These are phyloP conservation scores for Siderastrea radians DNA, from an alignment of 92 coral and sea anemone species.

Conservation along the genomic window DNA sequence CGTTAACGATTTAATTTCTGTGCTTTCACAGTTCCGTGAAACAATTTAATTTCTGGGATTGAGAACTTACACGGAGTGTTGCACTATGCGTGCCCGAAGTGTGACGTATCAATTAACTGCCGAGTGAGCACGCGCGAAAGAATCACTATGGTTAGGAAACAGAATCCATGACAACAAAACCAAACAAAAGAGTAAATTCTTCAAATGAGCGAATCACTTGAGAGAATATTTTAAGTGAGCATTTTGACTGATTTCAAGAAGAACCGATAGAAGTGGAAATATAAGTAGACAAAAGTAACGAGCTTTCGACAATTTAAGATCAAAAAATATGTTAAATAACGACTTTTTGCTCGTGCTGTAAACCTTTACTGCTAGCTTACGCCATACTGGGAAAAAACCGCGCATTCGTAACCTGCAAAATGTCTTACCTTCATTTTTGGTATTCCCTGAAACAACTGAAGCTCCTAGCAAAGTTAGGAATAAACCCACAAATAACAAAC, in stretches of 20 bases:
- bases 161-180: constrained; percentile 4
- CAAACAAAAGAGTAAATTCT: background rate
- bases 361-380: background rate
- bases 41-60: no score
- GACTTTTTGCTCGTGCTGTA: background rate
- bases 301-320: background rate
- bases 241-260: background rate
- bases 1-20: no score
- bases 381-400: background rate
- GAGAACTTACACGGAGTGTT: no score
- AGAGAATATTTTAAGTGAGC: background rate
- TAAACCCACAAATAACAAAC: background rate
- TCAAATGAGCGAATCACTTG: background rate
- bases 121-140: background rate
- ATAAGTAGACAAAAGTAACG: background rate
- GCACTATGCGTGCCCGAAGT: no score
- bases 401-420: background rate
- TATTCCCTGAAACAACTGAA: background rate
- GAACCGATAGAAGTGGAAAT: background rate
- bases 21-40: no score
- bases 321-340: background rate
- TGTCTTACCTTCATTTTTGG: constrained; percentile 6
- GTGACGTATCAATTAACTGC: no score
- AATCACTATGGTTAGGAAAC: no score
- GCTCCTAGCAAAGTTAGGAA: background rate